These are phyloP conservation scores for Amia ocellicauda DNA, from an alignment of 2,113 vertebrate genomes.

Conservation along the genomic window DNA sequence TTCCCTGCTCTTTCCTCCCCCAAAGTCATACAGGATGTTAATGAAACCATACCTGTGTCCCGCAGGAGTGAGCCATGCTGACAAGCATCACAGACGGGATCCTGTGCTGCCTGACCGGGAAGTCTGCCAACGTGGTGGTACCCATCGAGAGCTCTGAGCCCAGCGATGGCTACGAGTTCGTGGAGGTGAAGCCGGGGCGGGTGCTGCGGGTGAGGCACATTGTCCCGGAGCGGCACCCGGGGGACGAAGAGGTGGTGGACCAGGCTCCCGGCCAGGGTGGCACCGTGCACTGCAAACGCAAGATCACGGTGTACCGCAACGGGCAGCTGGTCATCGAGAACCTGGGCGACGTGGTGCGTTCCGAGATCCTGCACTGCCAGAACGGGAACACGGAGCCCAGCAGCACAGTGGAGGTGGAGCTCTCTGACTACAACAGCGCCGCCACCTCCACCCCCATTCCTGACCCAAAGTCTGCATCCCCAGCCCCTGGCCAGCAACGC, in stretches of 20 bases:
- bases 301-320: conserved; percentile 84
- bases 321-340: conserved; percentile 92
- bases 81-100: conserved; percentile 79
- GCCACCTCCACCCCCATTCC: conserved; percentile 33
- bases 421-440: conserved; percentile 47
- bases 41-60: conserved; percentile 6
- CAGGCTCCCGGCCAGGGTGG: conserved; percentile 28
- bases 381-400: conserved; percentile 65
- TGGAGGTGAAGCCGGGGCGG: conserved; percentile 91
- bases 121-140: conserved; percentile 72
- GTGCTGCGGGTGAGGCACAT: conserved; percentile 80
- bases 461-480: not conserved
- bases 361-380: conserved; percentile 67
- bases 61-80: conserved; percentile 72
- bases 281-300: conserved; percentile 78
- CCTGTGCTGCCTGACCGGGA: conserved; percentile 85
- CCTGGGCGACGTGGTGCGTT: conserved; percentile 64
- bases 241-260: conserved; percentile 44
- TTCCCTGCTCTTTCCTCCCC: too few species aligned
- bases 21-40: too few species aligned
- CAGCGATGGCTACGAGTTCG: conserved; percentile 81
- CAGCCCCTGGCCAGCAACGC: conserved; percentile 26
- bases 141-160: conserved; percentile 76
- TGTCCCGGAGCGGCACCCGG: conserved; percentile 44
- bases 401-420: conserved; percentile 66